A percentile compares a stretch with the other conserved stretches of the same genome.
phyloP scores from a whole-genome alignment of 2,888 invertebrate species.

The Rotaria macrura region DNA sequence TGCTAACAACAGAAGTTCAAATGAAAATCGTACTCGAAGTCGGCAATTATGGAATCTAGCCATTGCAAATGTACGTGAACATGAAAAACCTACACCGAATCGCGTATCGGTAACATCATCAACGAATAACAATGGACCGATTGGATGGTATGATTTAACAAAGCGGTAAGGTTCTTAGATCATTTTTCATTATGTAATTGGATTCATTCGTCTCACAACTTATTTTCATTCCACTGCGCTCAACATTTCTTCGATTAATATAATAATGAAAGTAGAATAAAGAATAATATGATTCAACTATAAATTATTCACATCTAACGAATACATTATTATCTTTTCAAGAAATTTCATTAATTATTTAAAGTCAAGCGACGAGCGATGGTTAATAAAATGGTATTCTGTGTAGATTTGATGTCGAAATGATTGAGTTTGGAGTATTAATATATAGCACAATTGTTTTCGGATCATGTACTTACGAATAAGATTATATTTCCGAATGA shows the following conservation, averaged over 20 bases:
- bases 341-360: too few relatives aligned
- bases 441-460: neutral
- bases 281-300: neutral
- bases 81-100: neutral
- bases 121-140: neutral
- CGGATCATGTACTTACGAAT: neutral
- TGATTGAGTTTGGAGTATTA: too few relatives aligned
- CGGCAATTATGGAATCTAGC: neutral
- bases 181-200: neutral
- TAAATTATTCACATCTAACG: neutral
- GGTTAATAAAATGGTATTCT: too few relatives aligned
- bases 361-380: too few relatives aligned
- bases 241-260: neutral
- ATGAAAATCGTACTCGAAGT: neutral
- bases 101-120: neutral
- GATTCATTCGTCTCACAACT: neutral
- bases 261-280: neutral
- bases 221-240: neutral
- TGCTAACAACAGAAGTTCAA: neutral
- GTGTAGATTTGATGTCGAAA: too few relatives aligned
- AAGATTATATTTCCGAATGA: neutral
- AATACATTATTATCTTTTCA: neutral
- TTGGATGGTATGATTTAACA: neutral
- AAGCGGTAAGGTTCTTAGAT: neutral
- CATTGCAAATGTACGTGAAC: neutral